Evolutionary conservation across 1,140 invertebrate genomes (phyloP).

Genomic region (Idris sp.): DNA sequence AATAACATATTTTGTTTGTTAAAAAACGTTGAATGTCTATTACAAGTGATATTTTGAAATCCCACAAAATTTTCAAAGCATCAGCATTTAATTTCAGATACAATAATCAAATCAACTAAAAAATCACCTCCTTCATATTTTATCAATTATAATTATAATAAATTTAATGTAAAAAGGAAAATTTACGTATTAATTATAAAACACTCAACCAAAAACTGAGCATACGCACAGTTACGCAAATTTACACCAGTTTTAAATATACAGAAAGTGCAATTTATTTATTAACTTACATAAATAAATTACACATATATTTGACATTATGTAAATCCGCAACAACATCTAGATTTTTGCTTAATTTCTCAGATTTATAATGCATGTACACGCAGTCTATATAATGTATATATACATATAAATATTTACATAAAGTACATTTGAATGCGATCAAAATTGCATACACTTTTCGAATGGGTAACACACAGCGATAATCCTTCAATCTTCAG

Average conservation of each 20-base stretch:
- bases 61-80: too few relatives aligned
- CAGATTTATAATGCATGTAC: slow-evolving; percentile 18
- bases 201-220: too few relatives aligned
- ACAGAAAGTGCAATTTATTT: slow-evolving; percentile 32
- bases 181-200: too few relatives aligned
- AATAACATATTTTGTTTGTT: slow-evolving; percentile 15
- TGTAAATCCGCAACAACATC: slow-evolving; percentile 20
- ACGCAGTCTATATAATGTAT: too few relatives aligned
- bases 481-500: slow-evolving; percentile 35
- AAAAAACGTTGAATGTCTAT: slow-evolving; percentile 8
- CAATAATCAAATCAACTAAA: too few relatives aligned
- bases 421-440: slow-evolving; percentile 2
- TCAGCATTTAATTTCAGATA: too few relatives aligned
- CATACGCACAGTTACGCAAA: slow-evolving; percentile 26
- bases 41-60: slow-evolving; percentile 21
- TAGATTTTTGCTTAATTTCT: slow-evolving; percentile 23
- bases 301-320: slow-evolving; percentile 9
- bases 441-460: slow-evolving; percentile 6
- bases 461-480: too few relatives aligned
- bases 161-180: too few relatives aligned
- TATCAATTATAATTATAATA: too few relatives aligned
- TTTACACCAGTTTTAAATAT: slow-evolving; percentile 18
- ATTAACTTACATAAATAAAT: slow-evolving; percentile 40
- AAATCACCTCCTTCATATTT: too few relatives aligned
- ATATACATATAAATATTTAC: too few relatives aligned